Base-by-base conservation (phyloP, 2,888 invertebrate genomes). In the Tachystola acroxantha region DNA sequence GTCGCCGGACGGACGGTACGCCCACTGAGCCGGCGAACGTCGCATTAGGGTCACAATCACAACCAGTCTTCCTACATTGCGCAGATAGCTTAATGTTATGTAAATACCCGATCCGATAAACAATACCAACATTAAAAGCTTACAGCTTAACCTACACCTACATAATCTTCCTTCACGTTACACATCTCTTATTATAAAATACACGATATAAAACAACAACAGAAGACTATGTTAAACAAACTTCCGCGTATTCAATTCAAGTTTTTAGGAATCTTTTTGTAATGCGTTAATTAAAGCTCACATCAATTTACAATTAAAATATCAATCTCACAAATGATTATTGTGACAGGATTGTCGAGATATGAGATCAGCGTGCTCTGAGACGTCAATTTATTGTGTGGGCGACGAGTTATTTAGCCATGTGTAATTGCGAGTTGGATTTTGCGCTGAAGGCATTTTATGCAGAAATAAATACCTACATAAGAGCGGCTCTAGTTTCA, bases 301-400 rank as follows among this genome's bases (percentile, higher is more conserved):
- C 58, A 61, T 55, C 48, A 59, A 66, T 63, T 64, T 62, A 64
- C 61, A 74, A 77, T 79, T 73, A 77, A 72, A 70, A 73, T 73
- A 68, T 69, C 64, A 68, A 52, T 52, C 55, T 56, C 49, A 45
- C 51, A 54, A 63, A 68, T 66, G 57, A 64, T 72, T 56, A 64
- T 60, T 67, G 64, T 68, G 70, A 70, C 72, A 68, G 56, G 64
- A 64, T 57, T 63, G 56, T 59, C 49, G 49, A 70, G 67, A 56
- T 65, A 77, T 74, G 68, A 78, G 70, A 74, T 79, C 75, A 73
- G 64, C 55, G 46, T 42, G 24, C 19, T 19, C 13, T n/a, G 10
- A 14, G 26, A 14, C 32, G 31, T n/a, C 10, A 7, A 19, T 2
- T 13, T 11, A 24, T 7, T 9, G 22, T 25, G 69, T 69, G 56